These are phyloP conservation scores for Manacus vitellinus DNA, from an alignment of 2,113 vertebrate genomes.

Conservation along the genomic window DNA sequence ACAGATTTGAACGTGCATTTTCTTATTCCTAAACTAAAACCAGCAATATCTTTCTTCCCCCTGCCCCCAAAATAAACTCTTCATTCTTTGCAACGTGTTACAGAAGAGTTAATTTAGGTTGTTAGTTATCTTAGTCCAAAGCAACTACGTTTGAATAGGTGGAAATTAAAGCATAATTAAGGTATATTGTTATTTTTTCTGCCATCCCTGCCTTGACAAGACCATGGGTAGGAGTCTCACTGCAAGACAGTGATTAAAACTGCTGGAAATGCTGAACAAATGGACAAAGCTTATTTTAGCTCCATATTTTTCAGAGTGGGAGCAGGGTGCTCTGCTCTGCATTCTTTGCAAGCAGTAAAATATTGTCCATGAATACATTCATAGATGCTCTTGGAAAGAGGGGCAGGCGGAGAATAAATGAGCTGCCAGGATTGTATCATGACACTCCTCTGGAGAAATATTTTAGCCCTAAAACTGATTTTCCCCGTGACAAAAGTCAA, in stretches of 20 bases:
- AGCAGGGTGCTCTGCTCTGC: background rate
- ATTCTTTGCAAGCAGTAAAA: background rate
- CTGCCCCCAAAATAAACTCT: background rate
- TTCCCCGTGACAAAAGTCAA: background rate
- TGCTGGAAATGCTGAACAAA: background rate
- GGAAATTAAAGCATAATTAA: background rate
- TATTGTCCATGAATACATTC: slow-evolving; percentile 15
- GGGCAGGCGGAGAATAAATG: slow-evolving; percentile 24
- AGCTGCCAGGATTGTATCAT: slow-evolving; percentile 30
- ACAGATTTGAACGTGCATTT: background rate
- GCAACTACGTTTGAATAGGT: background rate
- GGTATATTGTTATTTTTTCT: background rate
- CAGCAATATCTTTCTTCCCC: background rate
- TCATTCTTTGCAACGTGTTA: background rate
- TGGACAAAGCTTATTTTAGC: background rate
- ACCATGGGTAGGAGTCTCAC: background rate
- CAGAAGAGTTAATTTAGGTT: background rate
- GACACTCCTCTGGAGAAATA: slow-evolving; percentile 37
- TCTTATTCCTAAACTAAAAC: background rate
- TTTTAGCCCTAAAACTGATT: background rate
- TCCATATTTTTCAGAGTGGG: background rate
- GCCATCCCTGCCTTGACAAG: background rate
- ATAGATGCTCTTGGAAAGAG: background rate
- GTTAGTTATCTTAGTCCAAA: background rate
- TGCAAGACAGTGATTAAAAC: background rate